Percentiles rank a stretch among this genome's conserved stretches.
phyloP scores from a whole-genome alignment of 2,888 invertebrate species.

The Dryocosmus kuriphilus region DNA sequence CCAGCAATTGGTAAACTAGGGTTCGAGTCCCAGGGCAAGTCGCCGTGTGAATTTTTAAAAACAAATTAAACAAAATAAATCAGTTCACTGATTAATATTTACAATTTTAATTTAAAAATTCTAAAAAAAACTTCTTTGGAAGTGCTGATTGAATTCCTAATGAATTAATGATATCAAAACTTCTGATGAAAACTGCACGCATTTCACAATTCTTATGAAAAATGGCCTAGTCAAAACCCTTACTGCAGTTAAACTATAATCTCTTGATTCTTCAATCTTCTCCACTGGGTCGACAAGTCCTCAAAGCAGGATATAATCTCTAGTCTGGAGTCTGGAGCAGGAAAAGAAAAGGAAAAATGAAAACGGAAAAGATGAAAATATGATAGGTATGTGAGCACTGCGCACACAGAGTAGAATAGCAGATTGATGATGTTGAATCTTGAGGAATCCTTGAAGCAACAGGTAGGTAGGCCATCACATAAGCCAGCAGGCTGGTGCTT shows the following conservation, averaged over 20 bases:
- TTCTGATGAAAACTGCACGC: no score
- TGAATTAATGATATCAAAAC: no score
- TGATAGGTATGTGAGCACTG: neutral
- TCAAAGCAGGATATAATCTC: neutral
- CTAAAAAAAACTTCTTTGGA: no score
- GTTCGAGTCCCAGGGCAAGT: no score
- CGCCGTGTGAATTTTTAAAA: no score
- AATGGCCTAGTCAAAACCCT: neutral
- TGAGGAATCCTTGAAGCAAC: constrained; percentile 29
- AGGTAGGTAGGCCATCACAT: constrained; percentile 43
- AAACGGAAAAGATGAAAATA: neutral
- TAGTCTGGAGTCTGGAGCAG: neutral
- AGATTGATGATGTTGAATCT: constrained; percentile 10
- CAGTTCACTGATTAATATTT: no score
- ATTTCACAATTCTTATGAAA: no score
- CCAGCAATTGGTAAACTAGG: no score
- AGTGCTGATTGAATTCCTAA: no score
- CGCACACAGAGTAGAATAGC: neutral
- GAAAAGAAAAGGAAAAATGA: neutral
- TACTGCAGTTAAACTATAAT: neutral
- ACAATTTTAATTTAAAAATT: no score
- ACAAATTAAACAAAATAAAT: no score
- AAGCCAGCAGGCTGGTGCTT: constrained; percentile 11
- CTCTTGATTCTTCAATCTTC: neutral
- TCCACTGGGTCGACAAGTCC: neutral